Base-by-base conservation (phyloP, 2,888 invertebrate genomes). In the Noctua pronuba region DNA sequence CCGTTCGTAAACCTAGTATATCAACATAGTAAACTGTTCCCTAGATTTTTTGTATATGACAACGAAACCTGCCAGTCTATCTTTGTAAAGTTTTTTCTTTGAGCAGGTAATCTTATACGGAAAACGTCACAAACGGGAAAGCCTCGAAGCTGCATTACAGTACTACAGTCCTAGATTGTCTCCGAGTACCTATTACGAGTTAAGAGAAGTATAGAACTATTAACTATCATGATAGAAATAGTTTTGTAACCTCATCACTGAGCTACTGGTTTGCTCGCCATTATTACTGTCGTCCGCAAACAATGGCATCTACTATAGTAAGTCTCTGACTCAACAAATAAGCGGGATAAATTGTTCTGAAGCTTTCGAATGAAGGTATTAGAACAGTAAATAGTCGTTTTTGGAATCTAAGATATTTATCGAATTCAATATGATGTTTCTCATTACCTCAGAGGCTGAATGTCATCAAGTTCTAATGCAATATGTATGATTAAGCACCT, bases 401-500 rank as follows among this genome's bases (percentile, higher is more conserved):
- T 18, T 18, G 18, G 4, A 21, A 21, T 31, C 18, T 8, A 60
- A n/a, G 60, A 6, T 38, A 62, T 69, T 41, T 31, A 64, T 71
- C 10, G 41, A 65, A 68, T 72, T 58, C 66, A 86, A 67, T 83
- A 83, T 35, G 65, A 83, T 70, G 67, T 58, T 58, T 71, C 70
- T 74, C 70, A 35, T 16, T 70, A 28, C 13, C 71, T 68, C 11
- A 70, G 65, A 24, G 18, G 10, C 60, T 49, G 72, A 66, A 86
- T 76, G 35, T 28, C 72, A 60, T 83, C 41, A 55, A 82, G 60
- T 55, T 65, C 31, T 76, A 83, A 83, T 72, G 66, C 72, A 76
- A 72, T 82, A 82, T 82, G 68, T 80, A 80, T 66, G 73, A 81
- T 72, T 85, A 81, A 80, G 38, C 4, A 8, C 18, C 60, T 66